phyloP scores from a whole-genome alignment of 2,888 invertebrate genomes.

The Rhamnusium bicolor region DNA sequence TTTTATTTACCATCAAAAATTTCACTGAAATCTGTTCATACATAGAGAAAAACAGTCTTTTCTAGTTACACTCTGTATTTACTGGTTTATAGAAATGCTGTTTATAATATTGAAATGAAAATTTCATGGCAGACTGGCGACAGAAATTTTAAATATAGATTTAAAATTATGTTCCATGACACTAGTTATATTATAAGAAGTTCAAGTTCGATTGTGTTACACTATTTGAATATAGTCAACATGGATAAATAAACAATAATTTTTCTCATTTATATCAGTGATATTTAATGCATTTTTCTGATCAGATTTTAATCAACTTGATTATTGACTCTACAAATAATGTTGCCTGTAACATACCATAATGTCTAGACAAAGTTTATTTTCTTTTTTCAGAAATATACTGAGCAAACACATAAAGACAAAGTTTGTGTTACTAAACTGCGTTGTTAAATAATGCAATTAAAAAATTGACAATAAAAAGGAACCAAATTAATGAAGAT shows the following conservation, averaged over 20 bases:
- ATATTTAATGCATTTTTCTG: conserved; percentile 10
- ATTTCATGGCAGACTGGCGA: neutral
- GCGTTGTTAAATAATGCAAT: conserved; percentile 23
- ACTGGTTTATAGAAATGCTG: too few relatives aligned
- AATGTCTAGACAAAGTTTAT: conserved; percentile 28
- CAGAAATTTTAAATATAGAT: neutral
- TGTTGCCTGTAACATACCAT: neutral
- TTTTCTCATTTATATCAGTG: neutral
- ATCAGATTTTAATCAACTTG: conserved; percentile 15
- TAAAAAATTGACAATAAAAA: conserved; percentile 19
- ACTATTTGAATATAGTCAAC: neutral
- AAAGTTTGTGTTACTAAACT: conserved; percentile 17
- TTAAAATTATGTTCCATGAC: neutral
- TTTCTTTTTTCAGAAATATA: conserved; percentile 10
- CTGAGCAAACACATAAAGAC: conserved; percentile 27
- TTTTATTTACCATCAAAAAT: too few relatives aligned
- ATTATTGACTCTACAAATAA: conserved; percentile 17
- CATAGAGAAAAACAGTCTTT: too few relatives aligned
- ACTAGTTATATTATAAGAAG: neutral
- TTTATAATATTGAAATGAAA: neutral
- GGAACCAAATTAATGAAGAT: conserved; percentile 26
- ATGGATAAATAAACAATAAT: neutral
- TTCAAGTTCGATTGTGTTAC: neutral
- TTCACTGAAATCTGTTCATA: too few relatives aligned
- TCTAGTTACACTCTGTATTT: too few relatives aligned